phyloP scores from a whole-genome alignment of 2,113 vertebrate genomes.

The Hyla sarda region DNA sequence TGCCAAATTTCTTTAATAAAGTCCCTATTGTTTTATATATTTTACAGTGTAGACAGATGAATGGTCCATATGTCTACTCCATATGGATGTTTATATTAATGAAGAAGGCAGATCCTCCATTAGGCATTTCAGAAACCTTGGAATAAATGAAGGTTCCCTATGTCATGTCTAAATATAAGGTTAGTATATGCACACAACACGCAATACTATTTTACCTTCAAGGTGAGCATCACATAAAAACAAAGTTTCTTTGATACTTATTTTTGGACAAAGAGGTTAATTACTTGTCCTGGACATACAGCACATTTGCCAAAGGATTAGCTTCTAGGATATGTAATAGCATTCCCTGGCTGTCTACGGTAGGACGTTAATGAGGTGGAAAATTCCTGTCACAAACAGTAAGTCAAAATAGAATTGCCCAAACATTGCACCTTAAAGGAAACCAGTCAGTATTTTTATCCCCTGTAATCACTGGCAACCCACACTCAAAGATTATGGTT shows the following conservation, averaged over 20 bases:
- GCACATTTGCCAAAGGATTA: not conserved
- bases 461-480: too few relatives aligned
- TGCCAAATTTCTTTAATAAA: constrained; percentile 29
- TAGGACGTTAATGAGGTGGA: not conserved
- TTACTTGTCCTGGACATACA: not conserved
- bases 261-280: not conserved
- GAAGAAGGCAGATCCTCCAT: constrained; percentile 33
- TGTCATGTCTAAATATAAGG: not conserved
- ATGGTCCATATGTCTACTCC: constrained; percentile 30
- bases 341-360: not conserved
- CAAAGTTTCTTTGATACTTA: too few relatives aligned
- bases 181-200: not conserved
- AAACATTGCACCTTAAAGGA: not conserved
- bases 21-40: constrained; percentile 50
- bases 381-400: not conserved
- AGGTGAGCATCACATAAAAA: not conserved
- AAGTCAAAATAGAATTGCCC: not conserved
- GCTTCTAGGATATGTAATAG: not conserved
- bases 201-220: not conserved
- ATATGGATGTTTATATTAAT: constrained; percentile 31
- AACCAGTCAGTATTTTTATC: too few relatives aligned
- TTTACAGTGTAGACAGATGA: constrained; percentile 49
- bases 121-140: constrained; percentile 22
- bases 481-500: too few relatives aligned
- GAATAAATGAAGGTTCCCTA: not conserved